Evolutionary conservation across 2,113 vertebrate genomes (phyloP), one percentile per base, ranked within the genome.

Genomic region (Vidua chalybeata): DNA sequence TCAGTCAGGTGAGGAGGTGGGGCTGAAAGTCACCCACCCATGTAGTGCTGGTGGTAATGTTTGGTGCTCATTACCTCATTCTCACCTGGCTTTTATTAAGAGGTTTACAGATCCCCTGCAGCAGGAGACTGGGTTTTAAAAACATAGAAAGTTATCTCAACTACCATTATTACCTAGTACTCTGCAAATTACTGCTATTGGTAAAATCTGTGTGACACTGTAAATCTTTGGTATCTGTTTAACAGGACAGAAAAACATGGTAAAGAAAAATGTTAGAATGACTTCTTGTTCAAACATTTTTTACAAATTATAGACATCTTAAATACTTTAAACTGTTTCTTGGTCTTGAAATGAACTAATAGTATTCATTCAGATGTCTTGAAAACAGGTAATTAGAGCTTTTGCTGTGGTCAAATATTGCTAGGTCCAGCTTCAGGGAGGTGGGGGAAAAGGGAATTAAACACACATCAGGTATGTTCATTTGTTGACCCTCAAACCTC

Each of bases 11-110:
- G 43, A 61, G 55, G 16, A 51, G 35, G 15, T 39, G 31, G 71
- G 67, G 14, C 24, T 64, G 31, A 8, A 20, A 13, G 16, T 27
- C 43, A 6, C 46, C 15, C 35, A 51, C 4, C 9, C 2, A 2
- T 26, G 11, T 9, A 9, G 28, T 30, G 7, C 9, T 39, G 10
- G 15, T 0, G 10, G 27, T 45, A 6, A 8, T 23, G 1, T 28
- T 66, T 73, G 11, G 3, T 24, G 13, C 17, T 74, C 8, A 2
- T 81, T 24, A 7, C 26, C 33, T 76, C 45, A 19, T 39, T 73
- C 58, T 73, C 17, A 68, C 26, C 12, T 67, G n/a, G 11, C 46
- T 13, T 14, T 59, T 54, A 8, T 18, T 28, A 3, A 45, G 37
- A 7, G 37, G 13, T 27, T 69, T 58, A 16, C 19, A 58, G 39